phyloP scores from a whole-genome alignment of 1,140 invertebrate species.

The Agrilus planipennis region DNA sequence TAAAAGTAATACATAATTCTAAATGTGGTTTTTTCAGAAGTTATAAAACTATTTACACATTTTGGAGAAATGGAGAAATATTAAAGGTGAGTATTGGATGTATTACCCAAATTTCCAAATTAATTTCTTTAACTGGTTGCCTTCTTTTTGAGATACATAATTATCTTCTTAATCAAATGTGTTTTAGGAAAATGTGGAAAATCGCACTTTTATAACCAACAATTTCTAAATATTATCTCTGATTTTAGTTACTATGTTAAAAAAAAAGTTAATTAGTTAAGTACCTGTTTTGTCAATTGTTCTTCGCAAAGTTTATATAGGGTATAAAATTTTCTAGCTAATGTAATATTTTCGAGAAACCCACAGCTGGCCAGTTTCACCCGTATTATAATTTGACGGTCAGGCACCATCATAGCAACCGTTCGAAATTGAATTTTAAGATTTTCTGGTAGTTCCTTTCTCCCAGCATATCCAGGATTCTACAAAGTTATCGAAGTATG shows the following conservation, averaged over 20 bases:
- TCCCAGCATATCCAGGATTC: conserved; percentile 94
- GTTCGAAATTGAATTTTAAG: conserved; percentile 95
- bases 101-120: no score
- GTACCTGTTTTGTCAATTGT: conserved; percentile 89
- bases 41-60: no score
- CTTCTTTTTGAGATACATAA: not conserved
- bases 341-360: conserved; percentile 89
- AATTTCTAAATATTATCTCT: no score
- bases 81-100: no score
- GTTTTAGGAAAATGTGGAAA: no score
- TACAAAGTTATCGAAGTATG: conserved; percentile 36
- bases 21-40: no score
- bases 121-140: no score
- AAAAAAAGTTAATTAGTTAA: conserved; percentile 9
- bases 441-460: conserved; percentile 93
- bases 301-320: conserved; percentile 95
- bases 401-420: conserved; percentile 98
- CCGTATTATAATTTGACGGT: conserved; percentile 92
- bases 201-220: no score
- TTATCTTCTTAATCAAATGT: not conserved
- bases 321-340: conserved; percentile 92
- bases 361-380: conserved; percentile 93
- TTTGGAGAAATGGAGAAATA: no score
- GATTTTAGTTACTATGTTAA: no score
- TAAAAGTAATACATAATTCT: no score